These are phyloP conservation scores for Holothuria glaberrima DNA, from an alignment of 35 echinoderm and acorn worm genomes.

Conservation along the genomic window DNA sequence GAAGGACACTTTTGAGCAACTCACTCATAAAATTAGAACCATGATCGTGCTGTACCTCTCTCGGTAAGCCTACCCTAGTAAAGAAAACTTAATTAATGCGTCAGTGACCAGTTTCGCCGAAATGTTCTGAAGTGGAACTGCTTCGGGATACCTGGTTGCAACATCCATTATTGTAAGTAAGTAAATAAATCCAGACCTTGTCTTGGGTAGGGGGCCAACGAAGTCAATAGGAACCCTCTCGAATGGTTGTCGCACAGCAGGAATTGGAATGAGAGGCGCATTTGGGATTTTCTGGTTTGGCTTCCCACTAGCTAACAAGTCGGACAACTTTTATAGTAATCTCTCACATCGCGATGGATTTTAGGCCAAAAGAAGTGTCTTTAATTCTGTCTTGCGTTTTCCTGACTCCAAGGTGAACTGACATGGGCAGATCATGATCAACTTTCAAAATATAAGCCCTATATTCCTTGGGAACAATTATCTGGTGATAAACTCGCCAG, in stretches of 20 bases:
- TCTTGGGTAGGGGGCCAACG: neutral
- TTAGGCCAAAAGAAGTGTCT: slow-evolving; percentile 67
- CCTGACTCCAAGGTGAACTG: slow-evolving; percentile 53
- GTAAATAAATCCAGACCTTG: slow-evolving; percentile 31
- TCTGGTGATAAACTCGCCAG: slow-evolving; percentile 18
- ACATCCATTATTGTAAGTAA: slow-evolving; percentile 67
- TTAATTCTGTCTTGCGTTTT: slow-evolving; percentile 53
- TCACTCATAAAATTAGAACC: slow-evolving; percentile 64
- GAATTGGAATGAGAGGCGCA: slow-evolving; percentile 29
- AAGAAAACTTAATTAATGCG: slow-evolving; percentile 57
- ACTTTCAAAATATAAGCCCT: slow-evolving; percentile 45
- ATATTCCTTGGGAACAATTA: slow-evolving; percentile 56
- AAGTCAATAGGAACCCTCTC: neutral
- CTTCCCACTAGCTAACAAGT: slow-evolving; percentile 20
- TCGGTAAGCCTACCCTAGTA: slow-evolving; percentile 54
- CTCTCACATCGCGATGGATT: neutral
- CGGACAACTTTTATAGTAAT: slow-evolving; percentile 8
- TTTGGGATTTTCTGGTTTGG: slow-evolving; percentile 19
- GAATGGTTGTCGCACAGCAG: slow-evolving; percentile 23
- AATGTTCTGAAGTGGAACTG: slow-evolving; percentile 54
- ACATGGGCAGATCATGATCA: slow-evolving; percentile 39
- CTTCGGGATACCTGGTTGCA: slow-evolving; percentile 66
- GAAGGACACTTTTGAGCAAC: neutral
- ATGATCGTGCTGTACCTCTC: slow-evolving; percentile 68
- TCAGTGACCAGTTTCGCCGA: slow-evolving; percentile 49